These are phyloP conservation scores for Brachypalpus laphriformis DNA, from an alignment of 2,888 invertebrate genomes.

Conservation along the genomic window DNA sequence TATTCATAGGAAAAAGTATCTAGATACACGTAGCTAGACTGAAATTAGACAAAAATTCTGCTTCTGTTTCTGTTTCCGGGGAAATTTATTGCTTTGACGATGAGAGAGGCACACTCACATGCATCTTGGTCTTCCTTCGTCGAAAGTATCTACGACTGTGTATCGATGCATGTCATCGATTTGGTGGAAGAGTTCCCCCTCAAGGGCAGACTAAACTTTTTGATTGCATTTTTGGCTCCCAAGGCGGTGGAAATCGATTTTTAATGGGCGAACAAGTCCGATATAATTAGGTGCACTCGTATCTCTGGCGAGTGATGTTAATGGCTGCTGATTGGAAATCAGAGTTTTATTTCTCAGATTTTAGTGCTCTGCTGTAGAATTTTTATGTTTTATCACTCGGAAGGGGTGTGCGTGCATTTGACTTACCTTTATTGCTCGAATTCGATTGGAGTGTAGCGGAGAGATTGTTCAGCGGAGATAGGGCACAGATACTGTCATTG, in stretches of 20 bases:
- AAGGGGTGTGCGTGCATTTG: conserved; percentile 10
- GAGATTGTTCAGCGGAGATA: background rate
- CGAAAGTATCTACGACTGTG: background rate
- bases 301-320: conserved; percentile 59
- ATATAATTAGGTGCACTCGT: conserved; percentile 68
- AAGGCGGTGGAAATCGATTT: conserved; percentile 66
- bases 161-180: conserved; percentile 56
- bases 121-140: background rate
- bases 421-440: background rate
- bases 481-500: background rate
- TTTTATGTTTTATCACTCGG: conserved; percentile 38
- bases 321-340: conserved; percentile 69
- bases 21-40: conserved; percentile 20
- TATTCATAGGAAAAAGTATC: background rate
- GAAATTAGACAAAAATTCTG: conserved; percentile 65
- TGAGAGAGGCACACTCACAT: conserved; percentile 38
- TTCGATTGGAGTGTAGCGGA: background rate
- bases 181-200: conserved; percentile 21
- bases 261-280: conserved; percentile 68
- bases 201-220: conserved; percentile 21
- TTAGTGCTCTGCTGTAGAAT: conserved; percentile 42
- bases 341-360: conserved; percentile 60
- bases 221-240: conserved; percentile 70
- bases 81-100: conserved; percentile 67
- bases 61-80: conserved; percentile 66